Conservation (phyloP, 2,113 vertebrate species). For the Poeciliopsis prolifica region DNA sequence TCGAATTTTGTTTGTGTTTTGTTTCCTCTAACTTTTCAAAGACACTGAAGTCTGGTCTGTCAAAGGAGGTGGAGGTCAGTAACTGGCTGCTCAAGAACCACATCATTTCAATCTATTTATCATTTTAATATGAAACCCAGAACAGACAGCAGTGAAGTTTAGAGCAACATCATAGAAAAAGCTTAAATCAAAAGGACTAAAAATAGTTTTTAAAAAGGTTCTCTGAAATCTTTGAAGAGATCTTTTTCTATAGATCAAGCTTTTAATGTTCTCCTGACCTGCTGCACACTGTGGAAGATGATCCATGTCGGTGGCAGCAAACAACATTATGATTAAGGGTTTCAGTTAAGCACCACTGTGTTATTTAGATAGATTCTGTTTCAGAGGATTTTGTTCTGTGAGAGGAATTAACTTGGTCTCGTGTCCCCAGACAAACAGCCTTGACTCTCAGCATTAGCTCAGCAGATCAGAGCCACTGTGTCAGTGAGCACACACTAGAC, state of each 20-base stretch:
- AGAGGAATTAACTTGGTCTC: conserved; percentile 24
- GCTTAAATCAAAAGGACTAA: not conserved
- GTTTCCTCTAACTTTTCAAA: too few relatives aligned
- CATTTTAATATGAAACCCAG: not conserved
- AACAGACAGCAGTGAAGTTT: not conserved
- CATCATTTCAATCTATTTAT: too few relatives aligned
- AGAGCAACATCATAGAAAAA: not conserved
- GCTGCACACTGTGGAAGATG: not conserved
- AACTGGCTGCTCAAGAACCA: too few relatives aligned
- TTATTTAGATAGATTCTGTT: conserved; percentile 7
- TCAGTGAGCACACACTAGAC: conserved; percentile 45
- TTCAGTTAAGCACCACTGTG: conserved; percentile 1
- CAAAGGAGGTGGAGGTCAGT: too few relatives aligned
- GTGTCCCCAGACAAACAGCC: conserved; percentile 1
- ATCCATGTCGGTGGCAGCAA: not conserved
- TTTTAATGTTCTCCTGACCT: not conserved
- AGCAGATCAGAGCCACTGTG: conserved; percentile 64
- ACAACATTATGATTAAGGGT: not conserved
- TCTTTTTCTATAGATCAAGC: not conserved
- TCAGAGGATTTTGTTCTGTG: conserved; percentile 12
- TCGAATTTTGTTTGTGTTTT: too few relatives aligned
- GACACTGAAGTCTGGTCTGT: too few relatives aligned
- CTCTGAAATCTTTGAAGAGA: not conserved
- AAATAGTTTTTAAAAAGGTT: not conserved
- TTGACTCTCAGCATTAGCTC: conserved; percentile 31